Percentiles rank a stretch among this genome's conserved stretches.
phyloP scores from a whole-genome alignment of 2,113 vertebrate genomes.

The Formicarius rufipectus region DNA sequence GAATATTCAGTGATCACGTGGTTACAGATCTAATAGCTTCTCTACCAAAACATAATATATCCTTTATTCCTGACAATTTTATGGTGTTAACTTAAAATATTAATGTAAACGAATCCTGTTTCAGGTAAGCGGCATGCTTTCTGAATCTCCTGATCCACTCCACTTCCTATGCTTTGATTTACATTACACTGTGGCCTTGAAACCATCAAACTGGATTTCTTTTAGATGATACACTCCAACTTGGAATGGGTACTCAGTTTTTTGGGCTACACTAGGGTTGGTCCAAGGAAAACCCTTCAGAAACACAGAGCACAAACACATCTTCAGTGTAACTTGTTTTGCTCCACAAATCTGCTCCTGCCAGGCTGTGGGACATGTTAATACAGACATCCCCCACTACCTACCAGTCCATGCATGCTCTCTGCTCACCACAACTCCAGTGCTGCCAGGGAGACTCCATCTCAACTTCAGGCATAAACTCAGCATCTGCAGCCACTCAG shows the following conservation, averaged over 20 bases:
- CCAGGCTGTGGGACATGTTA: not conserved
- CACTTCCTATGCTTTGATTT: not conserved
- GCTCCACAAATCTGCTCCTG: not conserved
- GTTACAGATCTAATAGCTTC: not conserved
- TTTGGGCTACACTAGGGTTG: not conserved
- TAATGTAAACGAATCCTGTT: too few species aligned
- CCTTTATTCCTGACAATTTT: not conserved
- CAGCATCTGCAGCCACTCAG: fast-evolving
- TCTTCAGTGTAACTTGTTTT: not conserved
- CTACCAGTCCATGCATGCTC: not conserved
- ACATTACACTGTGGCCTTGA: not conserved
- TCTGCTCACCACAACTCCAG: not conserved
- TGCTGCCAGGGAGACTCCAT: not conserved
- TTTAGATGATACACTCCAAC: not conserved
- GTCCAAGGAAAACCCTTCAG: not conserved
- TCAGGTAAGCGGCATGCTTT: not conserved
- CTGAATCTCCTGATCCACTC: not conserved
- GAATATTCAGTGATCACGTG: not conserved
- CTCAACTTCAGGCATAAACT: not conserved
- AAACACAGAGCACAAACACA: fast-evolving
- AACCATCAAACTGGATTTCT: not conserved
- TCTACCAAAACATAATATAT: not conserved
- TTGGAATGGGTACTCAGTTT: not conserved
- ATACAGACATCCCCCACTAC: not conserved
- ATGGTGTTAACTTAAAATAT: not conserved